Base-by-base conservation (phyloP, 2,113 vertebrate species). In the Fulmarus glacialis region DNA sequence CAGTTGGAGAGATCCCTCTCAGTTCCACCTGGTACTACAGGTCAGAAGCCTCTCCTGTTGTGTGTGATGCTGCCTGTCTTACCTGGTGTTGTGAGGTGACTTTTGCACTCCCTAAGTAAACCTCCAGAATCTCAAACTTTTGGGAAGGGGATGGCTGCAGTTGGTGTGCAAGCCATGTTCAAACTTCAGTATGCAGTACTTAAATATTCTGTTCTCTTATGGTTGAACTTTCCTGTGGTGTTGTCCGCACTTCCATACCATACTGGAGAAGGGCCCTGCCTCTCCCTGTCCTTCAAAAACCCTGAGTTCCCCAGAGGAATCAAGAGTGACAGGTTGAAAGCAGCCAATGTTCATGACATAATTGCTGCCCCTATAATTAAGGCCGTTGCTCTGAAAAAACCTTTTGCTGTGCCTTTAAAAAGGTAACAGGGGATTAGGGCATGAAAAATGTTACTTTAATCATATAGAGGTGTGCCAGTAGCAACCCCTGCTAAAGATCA, bases 1-100 rank as follows among this genome's bases (percentile, higher is more conserved):
- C 99, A 99, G 98, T 78, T 99, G 98, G 99, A 99, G 97, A 98
- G 99, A 91, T 99, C 99, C 17, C 99, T 99, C 81, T 98, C 99
- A 50, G 98, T 99, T 90, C 99, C 99, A 95, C 98, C 99, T 90
- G 99, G 99, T 84, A 98, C 98, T 95, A 97, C 99, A 99, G 99
- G 99, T 99, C 94, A 98, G 97, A n/a, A 82, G 32, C 63, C 86
- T 66, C 73, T 94, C 63, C 32, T 72, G 2, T 6, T 47, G 58
- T 18, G 13, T 16, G 26, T 22, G 53, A 12, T 74, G 23, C 34
- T 0, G 0, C 18, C 26, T 36, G 22, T 34, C 30, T 23, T 27
- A 9, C 32, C 18, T 9, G 14, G 3, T 72, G 11, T 1, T 8
- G 6, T 1, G 32, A n/a, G 42, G 36, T 7, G 56, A 15, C 26